Evolutionary conservation across 1,140 invertebrate species (phyloP).

Genomic region (Drosophila baimaii): DNA sequence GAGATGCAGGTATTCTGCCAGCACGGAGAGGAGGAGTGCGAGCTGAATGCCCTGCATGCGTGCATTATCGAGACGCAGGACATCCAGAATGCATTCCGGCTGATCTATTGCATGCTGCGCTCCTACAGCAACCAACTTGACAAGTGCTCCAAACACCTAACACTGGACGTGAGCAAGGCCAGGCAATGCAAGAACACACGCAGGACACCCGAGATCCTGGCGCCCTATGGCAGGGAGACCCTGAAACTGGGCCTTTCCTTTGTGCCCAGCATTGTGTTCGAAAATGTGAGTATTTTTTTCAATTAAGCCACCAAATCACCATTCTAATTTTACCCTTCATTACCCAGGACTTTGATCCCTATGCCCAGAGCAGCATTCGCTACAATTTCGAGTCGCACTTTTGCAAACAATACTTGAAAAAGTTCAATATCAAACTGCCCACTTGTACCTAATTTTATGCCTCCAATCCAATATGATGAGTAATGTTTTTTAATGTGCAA

Average conservation of each 20-base stretch:
- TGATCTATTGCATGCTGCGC: constrained; percentile 75
- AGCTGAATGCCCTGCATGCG: constrained; percentile 77
- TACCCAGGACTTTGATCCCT: constrained; percentile 62
- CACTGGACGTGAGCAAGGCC: constrained; percentile 56
- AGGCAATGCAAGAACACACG: constrained; percentile 62
- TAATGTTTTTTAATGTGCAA: constrained; percentile 32
- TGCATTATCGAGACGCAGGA: constrained; percentile 70
- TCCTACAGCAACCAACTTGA: constrained; percentile 59
- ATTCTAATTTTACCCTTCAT: neutral
- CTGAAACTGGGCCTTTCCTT: constrained; percentile 65
- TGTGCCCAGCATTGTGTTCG: constrained; percentile 76
- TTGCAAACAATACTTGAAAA: constrained; percentile 59
- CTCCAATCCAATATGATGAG: neutral
- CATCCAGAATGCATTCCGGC: constrained; percentile 46
- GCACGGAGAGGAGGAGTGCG: constrained; percentile 70
- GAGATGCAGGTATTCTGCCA: constrained; percentile 66
- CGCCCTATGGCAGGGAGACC: constrained; percentile 69
- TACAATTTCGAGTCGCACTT: constrained; percentile 70
- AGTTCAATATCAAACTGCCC: constrained; percentile 59
- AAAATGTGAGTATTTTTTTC: constrained; percentile 54
- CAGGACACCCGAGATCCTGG: constrained; percentile 62
- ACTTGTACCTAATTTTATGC: constrained; percentile 35
- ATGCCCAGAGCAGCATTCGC: constrained; percentile 67
- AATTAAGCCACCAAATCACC: too few relatives aligned
- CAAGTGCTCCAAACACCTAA: constrained; percentile 49